Evolutionary conservation across 2,888 invertebrate species (phyloP).

Genomic region (Oscheius myriophilus): DNA sequence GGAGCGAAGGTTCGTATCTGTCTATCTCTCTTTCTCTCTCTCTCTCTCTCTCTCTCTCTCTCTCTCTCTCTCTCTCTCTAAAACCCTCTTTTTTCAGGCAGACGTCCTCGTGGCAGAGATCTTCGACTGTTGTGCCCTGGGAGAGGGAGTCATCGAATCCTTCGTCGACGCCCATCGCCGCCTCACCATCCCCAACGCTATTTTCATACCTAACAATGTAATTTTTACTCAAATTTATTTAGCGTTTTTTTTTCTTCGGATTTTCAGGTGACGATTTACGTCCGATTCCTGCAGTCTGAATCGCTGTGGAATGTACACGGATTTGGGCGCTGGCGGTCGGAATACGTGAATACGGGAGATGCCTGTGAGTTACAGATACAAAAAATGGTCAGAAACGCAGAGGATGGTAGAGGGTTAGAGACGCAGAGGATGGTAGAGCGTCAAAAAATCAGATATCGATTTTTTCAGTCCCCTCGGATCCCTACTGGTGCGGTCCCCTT

Average conservation of each 20-base stretch:
- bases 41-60: no score
- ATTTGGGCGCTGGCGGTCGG: conserved; percentile 31
- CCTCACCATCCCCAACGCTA: conserved; percentile 30
- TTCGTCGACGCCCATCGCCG: conserved; percentile 44
- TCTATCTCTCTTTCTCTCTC: no score
- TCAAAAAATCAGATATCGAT: neutral
- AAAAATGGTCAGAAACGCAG: no score
- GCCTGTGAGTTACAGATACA: neutral
- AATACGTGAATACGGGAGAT: conserved; percentile 30
- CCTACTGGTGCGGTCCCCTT: conserved; percentile 42
- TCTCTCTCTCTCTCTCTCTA: no score
- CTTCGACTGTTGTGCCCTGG: conserved; percentile 48
- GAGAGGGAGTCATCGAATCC: conserved; percentile 40
- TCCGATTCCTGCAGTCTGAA: conserved; percentile 32
- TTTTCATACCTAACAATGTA: conserved; percentile 43
- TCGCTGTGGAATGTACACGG: conserved; percentile 35
- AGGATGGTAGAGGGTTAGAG: no score
- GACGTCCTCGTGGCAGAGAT: conserved; percentile 46
- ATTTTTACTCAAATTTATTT: neutral
- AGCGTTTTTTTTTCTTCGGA: neutral
- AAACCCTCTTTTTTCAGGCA: conserved; percentile 30
- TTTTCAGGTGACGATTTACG: conserved; percentile 33
- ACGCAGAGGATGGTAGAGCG: neutral
- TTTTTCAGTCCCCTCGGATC: conserved; percentile 21
- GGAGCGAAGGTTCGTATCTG: neutral